These are phyloP conservation scores for Brachirus orientalis DNA, from an alignment of 2,113 vertebrate genomes.

Conservation along the genomic window DNA sequence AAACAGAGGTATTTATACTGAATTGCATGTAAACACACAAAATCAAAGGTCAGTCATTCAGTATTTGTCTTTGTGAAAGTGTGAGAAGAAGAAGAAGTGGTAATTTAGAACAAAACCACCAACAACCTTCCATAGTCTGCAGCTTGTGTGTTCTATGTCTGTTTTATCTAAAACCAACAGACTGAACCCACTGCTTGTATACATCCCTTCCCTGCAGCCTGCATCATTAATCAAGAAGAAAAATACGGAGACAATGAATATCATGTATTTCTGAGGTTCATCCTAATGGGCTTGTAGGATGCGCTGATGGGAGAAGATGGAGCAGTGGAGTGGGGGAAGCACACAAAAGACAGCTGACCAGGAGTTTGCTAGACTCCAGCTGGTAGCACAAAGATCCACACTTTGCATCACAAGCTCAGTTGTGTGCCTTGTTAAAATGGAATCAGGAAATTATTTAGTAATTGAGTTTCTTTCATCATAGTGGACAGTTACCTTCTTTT, in stretches of 20 bases:
- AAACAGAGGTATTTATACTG: no score
- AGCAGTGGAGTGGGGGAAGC: not conserved
- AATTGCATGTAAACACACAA: no score
- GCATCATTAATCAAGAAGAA: conserved; percentile 43
- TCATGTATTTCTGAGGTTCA: conserved; percentile 28
- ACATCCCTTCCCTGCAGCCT: conserved; percentile 29
- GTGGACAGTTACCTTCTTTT: no score
- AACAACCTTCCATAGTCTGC: not conserved
- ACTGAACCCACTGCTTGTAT: conserved; percentile 21
- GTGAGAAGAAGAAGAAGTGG: not conserved
- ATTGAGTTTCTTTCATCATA: no score
- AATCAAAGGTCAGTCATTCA: no score
- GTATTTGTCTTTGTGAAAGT: not conserved
- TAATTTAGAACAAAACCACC: conserved; percentile 16
- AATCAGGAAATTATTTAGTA: no score
- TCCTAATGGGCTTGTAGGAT: conserved; percentile 49
- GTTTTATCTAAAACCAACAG: conserved; percentile 46
- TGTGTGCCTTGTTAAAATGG: not conserved
- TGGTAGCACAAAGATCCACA: not conserved
- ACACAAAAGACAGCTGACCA: not conserved
- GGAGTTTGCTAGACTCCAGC: not conserved
- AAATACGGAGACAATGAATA: conserved; percentile 55
- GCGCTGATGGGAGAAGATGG: conserved; percentile 13
- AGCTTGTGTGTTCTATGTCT: conserved; percentile 23
- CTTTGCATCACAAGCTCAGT: not conserved